These are phyloP conservation scores for Conchocele bisecta DNA, from an alignment of 2,888 invertebrate genomes.

Conservation along the genomic window DNA sequence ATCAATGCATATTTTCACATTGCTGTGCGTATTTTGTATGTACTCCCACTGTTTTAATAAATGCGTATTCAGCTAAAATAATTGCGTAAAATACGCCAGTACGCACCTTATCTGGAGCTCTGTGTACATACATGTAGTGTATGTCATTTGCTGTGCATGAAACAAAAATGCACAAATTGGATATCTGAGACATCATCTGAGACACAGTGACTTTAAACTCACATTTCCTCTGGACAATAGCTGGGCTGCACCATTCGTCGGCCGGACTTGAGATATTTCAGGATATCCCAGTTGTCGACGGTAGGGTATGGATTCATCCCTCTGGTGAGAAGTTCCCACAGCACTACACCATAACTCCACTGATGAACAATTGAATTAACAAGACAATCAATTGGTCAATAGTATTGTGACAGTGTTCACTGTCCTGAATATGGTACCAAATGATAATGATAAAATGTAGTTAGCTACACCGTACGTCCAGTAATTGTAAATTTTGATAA, in stretches of 20 bases:
- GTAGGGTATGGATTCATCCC: conserved; percentile 83
- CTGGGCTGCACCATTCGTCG: conserved; percentile 82
- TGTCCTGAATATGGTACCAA: background rate
- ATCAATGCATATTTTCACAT: no score
- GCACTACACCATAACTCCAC: conserved; percentile 83
- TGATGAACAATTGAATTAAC: conserved; percentile 40
- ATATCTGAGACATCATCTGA: no score
- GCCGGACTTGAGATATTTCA: conserved; percentile 80
- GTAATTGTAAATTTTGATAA: no score
- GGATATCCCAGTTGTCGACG: conserved; percentile 83
- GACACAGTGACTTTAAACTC: no score
- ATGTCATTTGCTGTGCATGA: no score
- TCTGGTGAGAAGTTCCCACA: conserved; percentile 83
- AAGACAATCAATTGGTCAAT: background rate
- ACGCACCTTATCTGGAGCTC: no score
- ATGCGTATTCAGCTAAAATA: no score
- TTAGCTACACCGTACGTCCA: background rate
- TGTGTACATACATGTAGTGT: no score
- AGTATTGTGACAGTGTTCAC: background rate
- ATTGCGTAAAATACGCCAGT: no score
- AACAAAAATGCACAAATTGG: no score
- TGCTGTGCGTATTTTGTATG: no score
- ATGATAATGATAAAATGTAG: background rate
- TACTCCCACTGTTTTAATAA: no score
- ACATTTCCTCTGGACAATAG: conserved; percentile 83